Base-by-base conservation (phyloP, 2,797 vertebrate genomes). In the Sparus aurata region DNA sequence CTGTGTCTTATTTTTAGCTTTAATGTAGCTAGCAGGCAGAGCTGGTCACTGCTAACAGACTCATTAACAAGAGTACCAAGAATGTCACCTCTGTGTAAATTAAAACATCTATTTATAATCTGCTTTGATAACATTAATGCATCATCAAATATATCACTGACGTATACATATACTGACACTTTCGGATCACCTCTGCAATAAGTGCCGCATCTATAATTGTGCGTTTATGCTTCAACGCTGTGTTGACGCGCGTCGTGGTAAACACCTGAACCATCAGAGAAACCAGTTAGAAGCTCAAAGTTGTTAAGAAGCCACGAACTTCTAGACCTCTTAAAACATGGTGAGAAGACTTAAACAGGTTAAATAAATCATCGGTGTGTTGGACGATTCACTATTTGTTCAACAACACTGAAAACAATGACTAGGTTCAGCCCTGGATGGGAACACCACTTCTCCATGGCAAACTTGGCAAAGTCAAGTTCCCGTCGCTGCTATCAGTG, bases 1-100 rank as follows among this genome's bases (percentile, higher is more conserved):
- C 55, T 0, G 53, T 1, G 60, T 71, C 85, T 85, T 89, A 91
- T 90, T 92, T 88, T 89, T 87, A 92, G 84, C 79, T 53, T 20
- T 57, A 71, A 74, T 50, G 64, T 52, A 83, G 87, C 85, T 73
- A 77, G 77, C 79, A 81, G 87, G 75, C 87, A 66, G 55, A 65
- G 66, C 25, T 53, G 50, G 47, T 71, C 76, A 62, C 62, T 15
- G 58, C 74, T 70, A 81, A 85, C 83, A 60, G n/a, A 43, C 82
- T 79, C 73, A 84, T 89, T 83, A 86, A 34, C 50, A 76, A 16
- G 18, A 47, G 22, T 3, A 69, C 10, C 20, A 79, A 81, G 69
- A 77, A 70, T 43, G 70, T 80, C 71, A 75, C 74, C 58, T 80
- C 18, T n/a, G 30, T 69, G 66, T 23, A 1, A 55, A 64, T 49